Base-by-base conservation (phyloP, 2,888 invertebrate genomes). In the Vanessa cardui region DNA sequence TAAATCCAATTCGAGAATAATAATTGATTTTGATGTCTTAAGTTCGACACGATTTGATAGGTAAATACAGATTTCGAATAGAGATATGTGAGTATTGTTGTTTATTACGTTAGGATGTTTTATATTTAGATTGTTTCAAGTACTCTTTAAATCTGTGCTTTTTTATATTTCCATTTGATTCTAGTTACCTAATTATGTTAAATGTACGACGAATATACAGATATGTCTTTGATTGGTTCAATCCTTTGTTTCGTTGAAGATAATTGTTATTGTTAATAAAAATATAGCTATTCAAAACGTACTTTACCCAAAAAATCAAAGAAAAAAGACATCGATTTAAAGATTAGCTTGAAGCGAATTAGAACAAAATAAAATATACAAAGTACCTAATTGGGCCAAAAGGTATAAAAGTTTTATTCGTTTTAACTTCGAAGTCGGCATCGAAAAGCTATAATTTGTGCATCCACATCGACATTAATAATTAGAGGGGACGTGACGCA, bases 11-110 rank as follows among this genome's bases (percentile, higher is more conserved):
- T 88, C 82, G 85, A 83, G 84, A 88, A 89, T 87, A 88, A 90
- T 90, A 90, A 91, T 91, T 89, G 89, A 89, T 89, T 90, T 88
- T 90, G 92, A 92, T 92, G 91, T 92, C 92, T 92, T 90, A 89
- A 91, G 88, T 88, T 87, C 82, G 84, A 87, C 84, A 84, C 80
- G 12, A 58, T 56, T 58, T 47, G 33, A 39, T 64, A 31, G n/a
- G 20, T 45, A 61, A 63, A 45, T 39, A 44, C 26, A 54, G 26
- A 39, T 39, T 39, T 12, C 3, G 39, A 39, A 12, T 39, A 39
- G 39, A 39, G 12, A 12, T 39, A 39, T 39, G 39, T 39, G 9
- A 12, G 39, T 39, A 4, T 12, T 39, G 12, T 39, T 26, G 26
- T 39, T 39, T 39, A 39, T 39, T 39, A 0, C 12, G 12, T 39